Percentiles rank a stretch among this genome's conserved stretches.
These are phyloP conservation scores for Malurus alboscapulatus DNA, from an alignment of 2,113 vertebrate species.

Conservation along the genomic window DNA sequence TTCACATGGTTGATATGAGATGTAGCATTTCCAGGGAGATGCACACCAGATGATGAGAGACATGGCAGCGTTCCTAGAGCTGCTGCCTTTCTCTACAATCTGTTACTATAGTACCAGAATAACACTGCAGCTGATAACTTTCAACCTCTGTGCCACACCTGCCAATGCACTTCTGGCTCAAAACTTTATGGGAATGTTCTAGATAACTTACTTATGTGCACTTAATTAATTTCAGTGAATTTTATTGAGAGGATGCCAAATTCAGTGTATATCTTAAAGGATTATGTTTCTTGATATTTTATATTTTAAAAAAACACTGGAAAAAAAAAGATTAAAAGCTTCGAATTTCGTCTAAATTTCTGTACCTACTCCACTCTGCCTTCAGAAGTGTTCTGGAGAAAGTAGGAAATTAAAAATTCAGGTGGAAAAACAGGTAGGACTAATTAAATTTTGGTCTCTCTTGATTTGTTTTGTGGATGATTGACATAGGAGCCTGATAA, in stretches of 20 bases:
- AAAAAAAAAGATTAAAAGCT: not conserved
- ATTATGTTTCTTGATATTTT: not conserved
- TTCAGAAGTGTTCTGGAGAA: not conserved
- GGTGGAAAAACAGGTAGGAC: not conserved
- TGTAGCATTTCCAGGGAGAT: not conserved
- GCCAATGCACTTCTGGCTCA: not conserved
- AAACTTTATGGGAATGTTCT: not conserved
- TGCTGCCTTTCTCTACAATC: not conserved
- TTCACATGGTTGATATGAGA: not conserved
- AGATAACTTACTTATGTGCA: not conserved
- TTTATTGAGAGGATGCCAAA: not conserved
- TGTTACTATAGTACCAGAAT: not conserved
- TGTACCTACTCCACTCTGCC: not conserved
- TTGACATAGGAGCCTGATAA: not conserved
- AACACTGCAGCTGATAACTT: not conserved
- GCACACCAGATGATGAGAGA: not conserved
- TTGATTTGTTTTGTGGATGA: not conserved
- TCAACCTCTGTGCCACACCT: not conserved
- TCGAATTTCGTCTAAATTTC: not conserved
- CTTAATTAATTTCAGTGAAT: constrained; percentile 2
- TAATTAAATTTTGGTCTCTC: not conserved
- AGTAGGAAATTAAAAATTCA: not conserved
- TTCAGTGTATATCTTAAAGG: not conserved
- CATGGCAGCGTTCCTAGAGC: not conserved
- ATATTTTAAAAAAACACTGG: not conserved